These are phyloP conservation scores for Drosophila fuyamai DNA, from an alignment of 1,140 invertebrate species.

Conservation along the genomic window DNA sequence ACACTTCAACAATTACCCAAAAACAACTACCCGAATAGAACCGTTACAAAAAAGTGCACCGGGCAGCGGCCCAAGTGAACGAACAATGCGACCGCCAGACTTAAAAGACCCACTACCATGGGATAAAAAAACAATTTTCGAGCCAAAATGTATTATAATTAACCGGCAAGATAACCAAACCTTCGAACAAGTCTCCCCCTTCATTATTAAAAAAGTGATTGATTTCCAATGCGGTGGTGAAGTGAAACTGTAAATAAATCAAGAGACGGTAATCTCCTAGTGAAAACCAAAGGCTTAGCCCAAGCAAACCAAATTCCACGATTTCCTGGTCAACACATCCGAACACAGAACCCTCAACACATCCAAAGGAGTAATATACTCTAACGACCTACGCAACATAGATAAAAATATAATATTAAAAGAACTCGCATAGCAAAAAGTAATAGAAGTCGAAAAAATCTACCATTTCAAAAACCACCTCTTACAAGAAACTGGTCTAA, in stretches of 20 bases:
- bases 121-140: background rate
- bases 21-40: background rate
- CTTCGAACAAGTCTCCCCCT: no score
- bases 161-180: background rate
- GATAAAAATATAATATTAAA: background rate
- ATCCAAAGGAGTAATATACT: background rate
- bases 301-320: background rate
- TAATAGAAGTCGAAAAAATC: background rate
- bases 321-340: background rate
- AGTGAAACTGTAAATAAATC: background rate
- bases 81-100: background rate
- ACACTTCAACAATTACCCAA: background rate
- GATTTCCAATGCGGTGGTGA: background rate
- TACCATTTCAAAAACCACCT: background rate
- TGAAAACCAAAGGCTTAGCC: background rate
- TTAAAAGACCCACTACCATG: background rate
- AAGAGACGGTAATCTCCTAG: background rate
- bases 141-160: background rate
- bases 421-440: background rate
- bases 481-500: background rate
- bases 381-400: background rate
- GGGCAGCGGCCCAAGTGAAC: background rate
- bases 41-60: background rate
- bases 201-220: background rate
- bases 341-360: background rate